Evolutionary conservation across 2,888 invertebrate species (phyloP), one percentile per base, ranked within the genome.

Genomic region (Idaea biselata): DNA sequence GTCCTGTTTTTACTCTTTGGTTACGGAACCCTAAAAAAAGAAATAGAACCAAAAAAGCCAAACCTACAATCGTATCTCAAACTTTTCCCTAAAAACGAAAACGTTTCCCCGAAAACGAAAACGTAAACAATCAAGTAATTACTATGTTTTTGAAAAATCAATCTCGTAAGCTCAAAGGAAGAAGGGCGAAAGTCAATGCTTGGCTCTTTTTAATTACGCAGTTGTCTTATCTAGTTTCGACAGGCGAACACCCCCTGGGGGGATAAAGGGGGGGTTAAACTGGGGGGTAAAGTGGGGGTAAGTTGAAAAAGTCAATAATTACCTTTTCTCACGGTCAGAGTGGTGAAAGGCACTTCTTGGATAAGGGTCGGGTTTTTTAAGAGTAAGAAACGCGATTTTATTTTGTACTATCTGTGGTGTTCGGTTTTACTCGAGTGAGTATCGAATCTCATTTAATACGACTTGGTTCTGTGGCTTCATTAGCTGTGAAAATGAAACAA

Each of bases 261-360:
- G 69, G 66, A 67, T 63, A 62, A 60, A 57, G 65, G 25, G 65
- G 64, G 65, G 64, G 66, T 3, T 8, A 17, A 55, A 18, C 1
- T 3, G 56, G 56, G 56, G 59, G 61, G 59, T 59, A 64, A 61
- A 44, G 44, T 62, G 69, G 72, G 65, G 74, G 74, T 75, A 74
- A 84, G 83, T 86, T 86, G 85, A 82, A 87, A 87, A 87, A 88
- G 87, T 88, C 88, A 88, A 89, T 88, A 88, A 88, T 87, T 88
- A 87, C 88, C 87, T 88, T 84, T 85, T 82, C 85, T 81, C 83
- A 84, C 81, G 86, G 83, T 81, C 83, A 78, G 82, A 85, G 82
- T 84, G 84, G 76, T 81, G 81, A 83, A 80, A 76, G 80, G 77
- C 81, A 78, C 72, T 72, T 74, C 72, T 69, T 63, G 72, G 74